A percentile compares a stretch with the other conserved stretches of the same genome.
Evolutionary conservation across 2,113 vertebrate species (phyloP).

Genomic region (Hydrochoerus hydrochaeris): DNA sequence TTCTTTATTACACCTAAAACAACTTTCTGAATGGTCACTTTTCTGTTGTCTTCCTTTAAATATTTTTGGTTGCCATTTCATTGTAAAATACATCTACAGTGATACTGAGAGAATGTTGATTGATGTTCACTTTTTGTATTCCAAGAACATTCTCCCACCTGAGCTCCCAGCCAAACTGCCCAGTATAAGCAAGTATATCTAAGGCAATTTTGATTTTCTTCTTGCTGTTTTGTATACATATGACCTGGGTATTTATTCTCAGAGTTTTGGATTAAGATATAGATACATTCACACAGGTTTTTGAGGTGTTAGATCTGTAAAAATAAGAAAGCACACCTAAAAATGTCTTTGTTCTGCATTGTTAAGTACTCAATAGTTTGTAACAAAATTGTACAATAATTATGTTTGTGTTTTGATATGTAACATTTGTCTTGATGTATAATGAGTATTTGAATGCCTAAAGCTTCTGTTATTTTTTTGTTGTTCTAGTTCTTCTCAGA

Average conservation of each 20-base stretch:
- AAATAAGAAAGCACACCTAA: slow-evolving; percentile 16
- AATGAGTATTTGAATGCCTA: not conserved
- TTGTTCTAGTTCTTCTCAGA: not conserved
- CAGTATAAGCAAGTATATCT: accelerated
- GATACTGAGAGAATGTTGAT: not conserved
- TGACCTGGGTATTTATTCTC: not conserved
- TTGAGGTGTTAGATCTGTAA: not conserved
- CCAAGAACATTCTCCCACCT: not conserved
- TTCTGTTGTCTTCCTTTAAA: not conserved
- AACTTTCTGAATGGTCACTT: not conserved
- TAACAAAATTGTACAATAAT: not conserved
- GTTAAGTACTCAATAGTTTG: not conserved
- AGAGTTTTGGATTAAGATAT: not conserved
- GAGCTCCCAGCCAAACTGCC: not conserved
- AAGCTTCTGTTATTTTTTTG: not conserved
- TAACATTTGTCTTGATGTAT: not conserved
- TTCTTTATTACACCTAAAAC: not conserved
- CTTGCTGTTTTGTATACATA: not conserved
- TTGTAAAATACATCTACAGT: not conserved
- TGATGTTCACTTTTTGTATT: not conserved
- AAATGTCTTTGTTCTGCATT: not conserved
- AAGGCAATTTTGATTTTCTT: not conserved
- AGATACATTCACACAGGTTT: not conserved
- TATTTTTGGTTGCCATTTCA: not conserved
- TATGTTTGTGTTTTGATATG: not conserved